These are phyloP conservation scores for Nannospalax galili DNA, from an alignment of 2,113 vertebrate species.

Conservation along the genomic window DNA sequence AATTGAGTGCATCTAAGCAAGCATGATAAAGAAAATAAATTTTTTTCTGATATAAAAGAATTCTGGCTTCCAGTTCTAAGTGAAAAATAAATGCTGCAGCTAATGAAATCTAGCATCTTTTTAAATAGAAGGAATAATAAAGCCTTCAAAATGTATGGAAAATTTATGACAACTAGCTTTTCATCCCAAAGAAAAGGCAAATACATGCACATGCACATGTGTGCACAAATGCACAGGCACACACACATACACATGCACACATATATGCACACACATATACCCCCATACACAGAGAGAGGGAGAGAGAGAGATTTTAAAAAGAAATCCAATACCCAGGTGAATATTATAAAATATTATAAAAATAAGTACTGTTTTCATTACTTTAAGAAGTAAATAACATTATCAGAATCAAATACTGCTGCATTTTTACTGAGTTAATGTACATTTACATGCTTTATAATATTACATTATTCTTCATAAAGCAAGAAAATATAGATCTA, in stretches of 20 bases:
- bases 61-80: slow-evolving; percentile 54
- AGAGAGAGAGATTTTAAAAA: neutral
- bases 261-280: neutral
- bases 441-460: neutral
- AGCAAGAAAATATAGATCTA: neutral
- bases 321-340: neutral
- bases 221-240: neutral
- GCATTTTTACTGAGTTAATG: neutral
- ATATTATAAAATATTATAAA: neutral
- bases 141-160: neutral
- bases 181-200: neutral
- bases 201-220: neutral
- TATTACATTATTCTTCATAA: neutral
- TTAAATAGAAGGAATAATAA: slow-evolving; percentile 43
- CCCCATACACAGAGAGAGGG: neutral
- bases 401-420: neutral
- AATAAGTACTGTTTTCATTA: slow-evolving; percentile 4
- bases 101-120: slow-evolving; percentile 49
- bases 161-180: slow-evolving; percentile 20
- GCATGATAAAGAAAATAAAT: slow-evolving; percentile 63
- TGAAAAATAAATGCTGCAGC: slow-evolving; percentile 62
- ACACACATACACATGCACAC: neutral
- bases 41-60: slow-evolving; percentile 53
- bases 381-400: neutral
- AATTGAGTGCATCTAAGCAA: slow-evolving; percentile 64